Percentiles rank a stretch among this genome's conserved stretches.
Conservation (phyloP, 2,113 vertebrate genomes). For the Tauraco erythrolophus region DNA sequence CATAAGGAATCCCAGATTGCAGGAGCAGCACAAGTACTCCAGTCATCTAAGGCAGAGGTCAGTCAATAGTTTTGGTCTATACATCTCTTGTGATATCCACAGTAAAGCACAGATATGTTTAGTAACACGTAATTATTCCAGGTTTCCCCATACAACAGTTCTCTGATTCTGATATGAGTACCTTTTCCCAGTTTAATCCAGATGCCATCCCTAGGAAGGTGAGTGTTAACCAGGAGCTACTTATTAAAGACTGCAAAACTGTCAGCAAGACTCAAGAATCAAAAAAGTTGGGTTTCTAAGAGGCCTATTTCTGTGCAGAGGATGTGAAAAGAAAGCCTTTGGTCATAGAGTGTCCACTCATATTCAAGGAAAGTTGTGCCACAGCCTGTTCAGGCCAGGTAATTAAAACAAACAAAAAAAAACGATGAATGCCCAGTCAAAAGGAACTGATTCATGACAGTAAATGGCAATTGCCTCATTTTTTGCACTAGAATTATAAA, state of each 20-base stretch:
- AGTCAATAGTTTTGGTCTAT: background rate
- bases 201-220: background rate
- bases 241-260: background rate
- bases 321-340: background rate
- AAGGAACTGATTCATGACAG: background rate
- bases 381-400: background rate
- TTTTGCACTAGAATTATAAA: background rate
- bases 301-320: background rate
- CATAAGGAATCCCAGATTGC: background rate
- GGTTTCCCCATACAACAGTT: background rate
- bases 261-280: background rate
- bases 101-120: background rate
- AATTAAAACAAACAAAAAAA: background rate
- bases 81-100: background rate
- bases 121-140: background rate
- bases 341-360: background rate
- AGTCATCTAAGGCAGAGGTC: background rate
- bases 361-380: background rate
- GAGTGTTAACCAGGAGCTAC: background rate
- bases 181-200: background rate
- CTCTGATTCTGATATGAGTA: background rate
- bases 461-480: background rate
- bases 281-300: background rate
- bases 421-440: background rate
- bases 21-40: background rate